Evolutionary conservation across 1,140 invertebrate species (phyloP), one percentile per base, ranked within the genome.

Genomic region (Aphidius ervi): DNA sequence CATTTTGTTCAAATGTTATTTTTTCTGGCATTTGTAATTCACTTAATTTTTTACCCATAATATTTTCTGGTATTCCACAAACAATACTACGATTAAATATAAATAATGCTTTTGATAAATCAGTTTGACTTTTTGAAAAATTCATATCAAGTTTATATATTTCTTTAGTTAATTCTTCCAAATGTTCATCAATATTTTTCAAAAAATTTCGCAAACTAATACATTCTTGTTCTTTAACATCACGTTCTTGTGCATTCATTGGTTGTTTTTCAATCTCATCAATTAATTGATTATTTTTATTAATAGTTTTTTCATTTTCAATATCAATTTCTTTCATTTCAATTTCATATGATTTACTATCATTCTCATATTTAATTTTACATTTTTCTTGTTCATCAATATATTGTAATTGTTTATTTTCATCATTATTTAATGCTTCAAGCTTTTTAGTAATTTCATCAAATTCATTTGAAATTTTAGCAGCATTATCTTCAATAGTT

Each of bases 111-210:
- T 74, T 74, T 23, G 58, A 67, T 20, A 76, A 63, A 61, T 65
- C 68, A 41, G 66, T 68, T 46, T 62, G 70, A 16, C 62, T 46
- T 6, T 64, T 62, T 8, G 73, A 65, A 31, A 68, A 62, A 61
- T 72, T 69, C 2, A 77, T 70, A 40, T 76, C 73, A 37, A 73
- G 61, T 20, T 65, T 62, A 42, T 70, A 77, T 8, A 67, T 4
- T 57, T 75, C 68, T 40, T 75, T 76, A 41, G 72, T 46, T 31
- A 75, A 65, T n/a, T 76, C 75, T 58, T 68, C 64, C 6, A 76
- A 63, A 63, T 73, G 68, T 39, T 67, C 65, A 20, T 74, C 62
- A 56, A 71, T 71, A 54, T 68, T 62, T 7, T 67, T 50, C 4
- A 72, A 66, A 39, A 67, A 69, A 56, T 66, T 68, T 40, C 70